Evolutionary conservation across 2,888 invertebrate genomes (phyloP).

Genomic region (Troides aeacus): DNA sequence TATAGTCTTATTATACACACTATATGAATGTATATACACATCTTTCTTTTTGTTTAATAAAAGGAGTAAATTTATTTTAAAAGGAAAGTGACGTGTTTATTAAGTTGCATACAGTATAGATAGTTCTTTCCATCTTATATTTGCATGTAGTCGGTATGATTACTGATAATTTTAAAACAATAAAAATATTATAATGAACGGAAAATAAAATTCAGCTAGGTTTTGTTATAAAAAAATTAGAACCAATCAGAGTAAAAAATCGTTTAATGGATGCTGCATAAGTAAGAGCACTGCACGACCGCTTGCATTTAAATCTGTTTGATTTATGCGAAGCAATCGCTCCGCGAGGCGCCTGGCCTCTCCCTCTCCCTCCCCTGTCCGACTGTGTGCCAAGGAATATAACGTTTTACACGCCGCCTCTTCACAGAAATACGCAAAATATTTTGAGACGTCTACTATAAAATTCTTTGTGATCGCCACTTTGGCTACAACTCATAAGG

Average conservation of each 20-base stretch:
- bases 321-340: constrained; percentile 64
- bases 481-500: constrained; percentile 4
- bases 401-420: constrained; percentile 25
- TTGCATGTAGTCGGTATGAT: too few relatives aligned
- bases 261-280: constrained; percentile 51
- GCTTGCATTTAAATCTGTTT: constrained; percentile 61
- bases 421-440: constrained; percentile 12
- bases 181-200: not conserved
- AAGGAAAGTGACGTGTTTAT: too few relatives aligned
- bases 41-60: too few relatives aligned
- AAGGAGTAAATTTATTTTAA: too few relatives aligned
- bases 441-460: constrained; percentile 14
- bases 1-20: not conserved
- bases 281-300: constrained; percentile 48
- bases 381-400: constrained; percentile 34
- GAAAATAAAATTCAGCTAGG: not conserved
- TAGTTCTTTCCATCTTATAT: too few relatives aligned
- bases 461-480: constrained; percentile 12
- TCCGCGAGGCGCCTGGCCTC: constrained; percentile 34
- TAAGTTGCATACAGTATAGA: too few relatives aligned
- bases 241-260: constrained; percentile 44
- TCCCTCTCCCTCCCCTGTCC: constrained; percentile 28
- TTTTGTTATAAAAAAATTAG: constrained; percentile 32
- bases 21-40: not conserved
- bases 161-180: not conserved